Evolutionary conservation across 2,888 invertebrate species (phyloP).

Genomic region (Rotaria magnacalcarata): DNA sequence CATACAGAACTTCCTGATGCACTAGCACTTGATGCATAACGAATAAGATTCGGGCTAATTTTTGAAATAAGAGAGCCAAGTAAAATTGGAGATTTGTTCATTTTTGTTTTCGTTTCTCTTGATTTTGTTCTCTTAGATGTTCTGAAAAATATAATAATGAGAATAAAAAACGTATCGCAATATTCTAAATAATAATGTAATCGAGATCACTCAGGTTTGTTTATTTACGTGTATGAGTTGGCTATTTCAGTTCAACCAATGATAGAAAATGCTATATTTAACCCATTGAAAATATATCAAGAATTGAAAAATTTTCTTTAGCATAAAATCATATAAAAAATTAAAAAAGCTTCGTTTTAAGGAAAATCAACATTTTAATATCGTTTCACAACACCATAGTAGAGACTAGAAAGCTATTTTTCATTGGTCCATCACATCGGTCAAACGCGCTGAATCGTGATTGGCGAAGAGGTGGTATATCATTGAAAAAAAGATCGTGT

Average conservation of each 20-base stretch:
- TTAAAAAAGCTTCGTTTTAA: not conserved
- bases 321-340: not conserved
- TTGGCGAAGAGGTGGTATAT: not conserved
- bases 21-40: not conserved
- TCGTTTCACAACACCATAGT: not conserved
- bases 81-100: not conserved
- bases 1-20: not conserved
- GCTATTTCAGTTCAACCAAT: not conserved
- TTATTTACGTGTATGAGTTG: not conserved
- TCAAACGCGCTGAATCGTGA: constrained; percentile 1
- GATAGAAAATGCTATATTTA: not conserved
- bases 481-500: not conserved
- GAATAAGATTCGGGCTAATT: not conserved
- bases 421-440: constrained; percentile 11
- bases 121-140: too few species aligned
- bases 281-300: not conserved
- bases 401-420: not conserved
- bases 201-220: not conserved
- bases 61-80: constrained; percentile 6
- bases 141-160: not conserved
- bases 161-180: not conserved
- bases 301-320: not conserved
- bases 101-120: not conserved
- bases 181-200: too few species aligned
- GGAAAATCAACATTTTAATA: too few species aligned